A percentile compares a stretch with the other conserved stretches of the same genome.
Conservation (phyloP, 2,113 vertebrate genomes). For the Lagopus leucura region DNA sequence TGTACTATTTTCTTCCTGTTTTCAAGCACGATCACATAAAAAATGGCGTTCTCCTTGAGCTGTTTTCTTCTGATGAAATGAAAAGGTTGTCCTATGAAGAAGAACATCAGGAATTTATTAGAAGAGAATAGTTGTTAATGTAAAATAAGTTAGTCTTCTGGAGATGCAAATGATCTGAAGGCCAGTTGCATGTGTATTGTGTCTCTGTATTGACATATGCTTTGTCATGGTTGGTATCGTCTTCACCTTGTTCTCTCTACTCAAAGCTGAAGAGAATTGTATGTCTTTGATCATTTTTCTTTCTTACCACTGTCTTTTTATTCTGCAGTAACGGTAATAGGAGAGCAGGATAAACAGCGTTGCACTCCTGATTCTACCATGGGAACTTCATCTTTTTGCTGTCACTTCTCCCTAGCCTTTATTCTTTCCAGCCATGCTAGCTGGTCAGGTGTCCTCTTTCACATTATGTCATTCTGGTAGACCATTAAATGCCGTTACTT, state of each 20-base stretch:
- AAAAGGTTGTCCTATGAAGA: background rate
- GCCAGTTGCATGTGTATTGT: background rate
- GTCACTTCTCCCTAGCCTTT: background rate
- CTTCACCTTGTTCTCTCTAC: constrained; percentile 11
- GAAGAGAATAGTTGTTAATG: background rate
- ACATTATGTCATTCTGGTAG: background rate
- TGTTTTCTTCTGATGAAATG: constrained; percentile 6
- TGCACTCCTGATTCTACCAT: background rate
- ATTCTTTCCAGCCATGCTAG: background rate
- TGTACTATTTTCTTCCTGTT: constrained; percentile 7
- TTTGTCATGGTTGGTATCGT: constrained; percentile 9
- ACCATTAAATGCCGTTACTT: background rate
- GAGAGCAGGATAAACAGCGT: background rate
- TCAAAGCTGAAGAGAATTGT: constrained; percentile 30
- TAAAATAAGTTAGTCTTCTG: background rate
- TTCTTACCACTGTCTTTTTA: background rate
- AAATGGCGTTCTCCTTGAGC: constrained; percentile 7
- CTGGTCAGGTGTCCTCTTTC: background rate
- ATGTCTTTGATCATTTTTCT: constrained; percentile 37
- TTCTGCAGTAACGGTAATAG: background rate
- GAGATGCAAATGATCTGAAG: constrained; percentile 24
- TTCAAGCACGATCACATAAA: background rate
- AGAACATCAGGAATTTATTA: background rate
- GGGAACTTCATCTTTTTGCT: background rate
- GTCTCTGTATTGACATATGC: background rate